phyloP scores from a whole-genome alignment of 2,888 invertebrate species.

The Axea sp. region DNA sequence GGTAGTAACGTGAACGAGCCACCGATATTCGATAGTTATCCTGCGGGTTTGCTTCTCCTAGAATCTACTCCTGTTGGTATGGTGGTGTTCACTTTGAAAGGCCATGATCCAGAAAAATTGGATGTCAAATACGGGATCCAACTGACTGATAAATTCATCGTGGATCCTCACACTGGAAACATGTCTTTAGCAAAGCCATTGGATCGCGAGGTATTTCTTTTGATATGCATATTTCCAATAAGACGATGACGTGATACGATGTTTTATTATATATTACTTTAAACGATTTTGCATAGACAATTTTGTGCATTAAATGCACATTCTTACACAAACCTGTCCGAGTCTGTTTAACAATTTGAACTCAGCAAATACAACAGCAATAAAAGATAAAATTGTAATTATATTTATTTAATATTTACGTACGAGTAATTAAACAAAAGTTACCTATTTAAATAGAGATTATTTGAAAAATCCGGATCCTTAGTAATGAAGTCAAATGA shows the following conservation, averaged over 20 bases:
- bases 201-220: conserved; percentile 86
- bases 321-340: no score
- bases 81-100: conserved; percentile 88
- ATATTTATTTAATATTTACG: no score
- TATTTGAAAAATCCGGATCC: conserved; percentile 15
- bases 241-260: not conserved
- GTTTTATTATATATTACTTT: no score
- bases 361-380: no score
- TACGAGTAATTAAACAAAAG: no score
- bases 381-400: no score
- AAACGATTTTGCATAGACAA: no score
- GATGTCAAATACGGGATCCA: conserved; percentile 86
- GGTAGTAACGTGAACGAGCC: conserved; percentile 78
- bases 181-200: conserved; percentile 89
- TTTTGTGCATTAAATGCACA: no score
- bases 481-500: conserved; percentile 13
- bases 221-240: conserved; percentile 9
- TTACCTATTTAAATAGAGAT: no score
- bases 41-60: conserved; percentile 81
- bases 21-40: conserved; percentile 76
- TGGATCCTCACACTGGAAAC: conserved; percentile 88
- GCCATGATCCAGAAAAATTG: conserved; percentile 90
- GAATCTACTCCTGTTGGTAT: conserved; percentile 90
- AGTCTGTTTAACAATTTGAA: no score
- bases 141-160: conserved; percentile 90